Evolutionary conservation across 2,888 invertebrate genomes (phyloP), one percentile per base, ranked within the genome.

Genomic region (Protodeltote pygarga): DNA sequence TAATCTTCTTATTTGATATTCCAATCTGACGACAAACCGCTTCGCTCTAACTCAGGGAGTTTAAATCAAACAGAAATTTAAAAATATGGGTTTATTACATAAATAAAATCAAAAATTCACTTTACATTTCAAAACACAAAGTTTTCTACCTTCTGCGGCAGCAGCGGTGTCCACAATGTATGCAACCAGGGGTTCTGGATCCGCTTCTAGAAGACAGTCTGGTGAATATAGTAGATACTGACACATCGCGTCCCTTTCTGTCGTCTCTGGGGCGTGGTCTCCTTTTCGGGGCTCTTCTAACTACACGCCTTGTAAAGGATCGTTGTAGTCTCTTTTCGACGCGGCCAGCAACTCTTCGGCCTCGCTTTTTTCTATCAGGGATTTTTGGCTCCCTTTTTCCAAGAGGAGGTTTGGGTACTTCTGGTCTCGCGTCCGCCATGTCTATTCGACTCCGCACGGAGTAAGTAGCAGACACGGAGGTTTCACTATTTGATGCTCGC

Each of bases 81-180:
- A 54, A 52, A 45, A 38, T 45, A 57, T 44, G 20, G 28, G n/a
- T 53, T 54, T 62, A 63, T 63, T 64, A 23, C 17, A n/a, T n/a
- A 19, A 44, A 47, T 25, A 45, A 11, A 32, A 52, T 37, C 29
- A 54, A 48, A 61, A 59, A 23, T 39, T 41, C 50, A 63, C 52
- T 58, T 60, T 55, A 61, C 44, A 60, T 58, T 60, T 57, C 46
- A 47, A 57, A 39, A 33, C 33, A 66, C 40, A 61, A 58, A 42
- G 44, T 54, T 41, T 33, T 71, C 83, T 87, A 88, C 87, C 87
- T 86, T 82, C 81, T 73, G 39, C 73, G 73, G 46, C 83, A 83
- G 60, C 81, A 81, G 1, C 80, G 81, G 46, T 84, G 83, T 10
- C 85, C 82, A 46, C 88, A 88, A 42, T 75, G 69, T 17, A 52